Conservation (phyloP, 2,113 vertebrate species). For the Ploceus nigricollis region DNA sequence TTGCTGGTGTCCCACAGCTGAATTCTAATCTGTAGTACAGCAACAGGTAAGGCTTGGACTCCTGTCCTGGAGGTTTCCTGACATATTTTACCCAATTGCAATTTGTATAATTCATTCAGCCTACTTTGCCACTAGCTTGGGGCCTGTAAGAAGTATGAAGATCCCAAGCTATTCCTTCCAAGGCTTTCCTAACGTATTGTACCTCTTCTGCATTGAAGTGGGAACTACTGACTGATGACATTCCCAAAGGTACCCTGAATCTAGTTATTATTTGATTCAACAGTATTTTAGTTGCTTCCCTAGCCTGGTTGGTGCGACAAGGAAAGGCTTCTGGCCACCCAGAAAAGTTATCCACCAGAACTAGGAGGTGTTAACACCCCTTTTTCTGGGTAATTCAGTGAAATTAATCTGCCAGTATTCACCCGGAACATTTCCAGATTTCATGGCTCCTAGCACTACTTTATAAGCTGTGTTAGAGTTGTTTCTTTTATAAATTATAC, state of each 20-base stretch:
- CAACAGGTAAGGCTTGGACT: neutral
- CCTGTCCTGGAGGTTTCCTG: neutral
- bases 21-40: neutral
- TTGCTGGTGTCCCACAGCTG: neutral
- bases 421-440: neutral
- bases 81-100: neutral
- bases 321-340: neutral
- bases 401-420: neutral
- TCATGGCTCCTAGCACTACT: neutral
- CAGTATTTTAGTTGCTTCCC: neutral
- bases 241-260: neutral
- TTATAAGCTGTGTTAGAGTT: neutral
- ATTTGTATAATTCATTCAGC: neutral
- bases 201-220: neutral
- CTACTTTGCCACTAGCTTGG: neutral
- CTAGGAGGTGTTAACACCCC: neutral
- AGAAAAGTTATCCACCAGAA: neutral
- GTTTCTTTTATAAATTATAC: neutral
- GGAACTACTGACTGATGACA: neutral
- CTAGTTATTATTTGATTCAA: neutral
- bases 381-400: neutral
- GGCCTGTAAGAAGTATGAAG: too few species aligned
- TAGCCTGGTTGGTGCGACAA: neutral
- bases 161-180: neutral
- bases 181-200: neutral